phyloP scores from a whole-genome alignment of 53 echinoderm and acorn worm genomes.

The Stichopus horrens region DNA sequence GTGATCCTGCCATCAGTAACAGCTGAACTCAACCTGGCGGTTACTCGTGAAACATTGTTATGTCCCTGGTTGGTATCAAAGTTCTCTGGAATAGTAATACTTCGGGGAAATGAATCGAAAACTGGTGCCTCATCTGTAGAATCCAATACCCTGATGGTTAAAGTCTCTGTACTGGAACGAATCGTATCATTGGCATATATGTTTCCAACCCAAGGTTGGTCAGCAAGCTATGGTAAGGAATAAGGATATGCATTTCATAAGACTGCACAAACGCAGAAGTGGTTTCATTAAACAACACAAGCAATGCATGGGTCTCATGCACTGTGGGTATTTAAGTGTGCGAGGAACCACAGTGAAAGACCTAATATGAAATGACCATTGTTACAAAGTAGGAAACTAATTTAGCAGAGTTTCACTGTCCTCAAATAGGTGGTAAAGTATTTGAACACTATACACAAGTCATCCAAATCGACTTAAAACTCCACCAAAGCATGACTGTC shows the following conservation, averaged over 20 bases:
- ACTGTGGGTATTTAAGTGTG: too few relatives aligned
- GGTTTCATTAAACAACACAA: too few relatives aligned
- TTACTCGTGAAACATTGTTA: slow-evolving; percentile 9
- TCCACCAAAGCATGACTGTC: too few relatives aligned
- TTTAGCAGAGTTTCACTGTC: too few relatives aligned
- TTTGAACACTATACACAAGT: too few relatives aligned
- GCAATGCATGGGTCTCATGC: too few relatives aligned
- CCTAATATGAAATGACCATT: too few relatives aligned
- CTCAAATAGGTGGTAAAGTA: too few relatives aligned
- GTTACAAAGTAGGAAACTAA: too few relatives aligned
- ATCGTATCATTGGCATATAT: neutral
- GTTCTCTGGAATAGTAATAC: slow-evolving; percentile 51
- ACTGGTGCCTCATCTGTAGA: neutral
- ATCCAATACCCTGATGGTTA: slow-evolving; percentile 41
- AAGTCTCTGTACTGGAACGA: neutral
- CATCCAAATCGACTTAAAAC: too few relatives aligned
- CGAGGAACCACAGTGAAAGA: too few relatives aligned
- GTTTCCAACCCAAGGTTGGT: neutral
- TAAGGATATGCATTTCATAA: neutral
- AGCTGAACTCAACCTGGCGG: neutral
- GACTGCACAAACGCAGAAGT: too few relatives aligned
- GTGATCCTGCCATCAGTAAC: slow-evolving; percentile 20
- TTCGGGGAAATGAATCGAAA: neutral
- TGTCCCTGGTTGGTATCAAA: neutral
- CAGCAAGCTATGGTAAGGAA: neutral